phyloP scores from a whole-genome alignment of 1,140 invertebrate genomes.

The Maconellicoccus hirsutus region DNA sequence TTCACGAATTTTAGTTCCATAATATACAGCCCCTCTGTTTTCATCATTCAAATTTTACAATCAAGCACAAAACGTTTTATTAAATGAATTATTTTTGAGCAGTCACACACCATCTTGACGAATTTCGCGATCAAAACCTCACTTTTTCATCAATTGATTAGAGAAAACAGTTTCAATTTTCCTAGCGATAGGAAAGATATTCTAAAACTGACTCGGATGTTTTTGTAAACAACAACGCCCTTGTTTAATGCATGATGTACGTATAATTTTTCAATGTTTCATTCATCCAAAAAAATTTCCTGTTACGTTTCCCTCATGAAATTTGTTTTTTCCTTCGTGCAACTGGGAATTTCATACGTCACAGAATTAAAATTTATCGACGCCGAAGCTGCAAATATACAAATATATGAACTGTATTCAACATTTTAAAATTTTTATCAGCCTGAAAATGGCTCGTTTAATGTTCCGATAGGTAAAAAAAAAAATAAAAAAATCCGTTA shows the following conservation, averaged over 20 bases:
- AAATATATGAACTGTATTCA: no score
- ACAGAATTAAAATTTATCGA: not conserved
- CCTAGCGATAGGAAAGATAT: not conserved
- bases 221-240: not conserved
- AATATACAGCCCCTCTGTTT: no score
- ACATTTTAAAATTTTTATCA: not conserved
- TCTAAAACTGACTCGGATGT: not conserved
- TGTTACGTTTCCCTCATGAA: not conserved
- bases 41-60: no score
- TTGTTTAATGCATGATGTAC: not conserved
- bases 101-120: no score
- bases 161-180: not conserved
- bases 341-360: not conserved
- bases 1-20: no score
- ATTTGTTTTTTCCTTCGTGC: not conserved
- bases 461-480: not conserved
- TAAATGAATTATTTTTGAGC: no score
- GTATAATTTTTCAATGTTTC: not conserved
- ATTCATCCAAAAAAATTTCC: not conserved
- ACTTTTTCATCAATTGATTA: no score
- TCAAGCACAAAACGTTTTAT: no score
- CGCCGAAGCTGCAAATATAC: not conserved
- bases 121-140: no score
- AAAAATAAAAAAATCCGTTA: not conserved
- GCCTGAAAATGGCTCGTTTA: not conserved